A percentile compares a stretch with the other conserved stretches of the same genome.
phyloP scores from a whole-genome alignment of 2,113 vertebrate genomes.

The Sakesphorus luctuosus region DNA sequence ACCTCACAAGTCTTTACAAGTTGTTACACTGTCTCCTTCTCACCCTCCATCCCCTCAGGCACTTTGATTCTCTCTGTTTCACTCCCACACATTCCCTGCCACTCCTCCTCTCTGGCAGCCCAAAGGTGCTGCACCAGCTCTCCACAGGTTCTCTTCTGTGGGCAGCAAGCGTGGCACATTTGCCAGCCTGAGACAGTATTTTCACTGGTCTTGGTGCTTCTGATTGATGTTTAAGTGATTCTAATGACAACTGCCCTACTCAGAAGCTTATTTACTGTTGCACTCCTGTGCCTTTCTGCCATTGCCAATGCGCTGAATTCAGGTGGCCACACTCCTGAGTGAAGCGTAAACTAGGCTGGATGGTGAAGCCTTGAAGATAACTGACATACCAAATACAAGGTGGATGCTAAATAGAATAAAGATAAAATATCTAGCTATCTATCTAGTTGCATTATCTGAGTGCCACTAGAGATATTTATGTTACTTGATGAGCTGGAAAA shows the following conservation, averaged over 20 bases:
- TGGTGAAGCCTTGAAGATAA: neutral
- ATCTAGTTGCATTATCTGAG: neutral
- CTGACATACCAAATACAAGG: neutral
- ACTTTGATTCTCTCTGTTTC: neutral
- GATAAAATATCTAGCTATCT: neutral
- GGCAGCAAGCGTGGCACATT: constrained; percentile 15
- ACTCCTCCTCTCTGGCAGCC: constrained; percentile 1
- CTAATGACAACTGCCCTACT: neutral
- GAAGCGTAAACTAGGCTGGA: neutral
- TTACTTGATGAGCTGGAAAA: neutral
- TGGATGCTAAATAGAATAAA: neutral
- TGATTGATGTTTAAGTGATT: neutral
- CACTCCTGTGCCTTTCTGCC: neutral
- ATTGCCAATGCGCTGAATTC: neutral
- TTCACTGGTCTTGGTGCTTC: neutral
- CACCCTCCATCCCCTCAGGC: constrained; percentile 28
- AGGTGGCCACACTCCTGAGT: neutral
- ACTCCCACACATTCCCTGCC: neutral
- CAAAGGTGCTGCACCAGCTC: constrained; percentile 37
- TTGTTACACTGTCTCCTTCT: constrained; percentile 35
- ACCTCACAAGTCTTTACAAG: constrained; percentile 3
- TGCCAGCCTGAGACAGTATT: constrained; percentile 5
- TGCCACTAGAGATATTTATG: neutral
- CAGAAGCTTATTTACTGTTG: neutral
- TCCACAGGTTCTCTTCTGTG: neutral